Evolutionary conservation across 2,888 invertebrate species (phyloP).

Genomic region (Spilosoma lubricipeda): DNA sequence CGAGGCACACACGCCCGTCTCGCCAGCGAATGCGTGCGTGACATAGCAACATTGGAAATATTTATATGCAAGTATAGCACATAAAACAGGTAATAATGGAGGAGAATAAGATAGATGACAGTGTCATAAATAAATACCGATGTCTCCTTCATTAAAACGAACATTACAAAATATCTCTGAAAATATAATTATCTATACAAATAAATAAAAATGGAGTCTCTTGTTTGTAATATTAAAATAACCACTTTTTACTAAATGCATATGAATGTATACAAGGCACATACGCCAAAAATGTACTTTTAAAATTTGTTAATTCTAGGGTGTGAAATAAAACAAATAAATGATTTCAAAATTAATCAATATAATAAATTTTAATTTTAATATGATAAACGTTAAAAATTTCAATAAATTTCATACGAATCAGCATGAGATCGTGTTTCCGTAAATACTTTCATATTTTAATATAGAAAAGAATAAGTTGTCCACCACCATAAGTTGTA

Average conservation of each 20-base stretch:
- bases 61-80: not conserved
- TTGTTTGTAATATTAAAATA: too few relatives aligned
- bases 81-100: not conserved
- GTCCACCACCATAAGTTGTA: not conserved
- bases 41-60: conserved; percentile 19
- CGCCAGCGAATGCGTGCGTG: conserved; percentile 23
- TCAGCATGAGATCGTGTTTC: conserved; percentile 62
- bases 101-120: too few relatives aligned
- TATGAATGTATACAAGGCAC: too few relatives aligned
- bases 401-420: conserved; percentile 63
- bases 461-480: conserved; percentile 7
- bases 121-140: too few relatives aligned
- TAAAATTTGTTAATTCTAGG: not conserved
- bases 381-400: conserved; percentile 67
- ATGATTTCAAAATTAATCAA: conserved; percentile 65
- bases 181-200: too few relatives aligned
- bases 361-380: conserved; percentile 62
- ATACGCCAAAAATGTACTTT: too few relatives aligned
- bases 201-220: too few relatives aligned
- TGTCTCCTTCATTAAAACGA: too few relatives aligned
- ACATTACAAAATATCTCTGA: too few relatives aligned
- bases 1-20: conserved; percentile 33
- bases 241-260: too few relatives aligned
- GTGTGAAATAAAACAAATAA: conserved; percentile 50
- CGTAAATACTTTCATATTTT: conserved; percentile 32